phyloP scores from a whole-genome alignment of 2,113 vertebrate species.

The Mobula hypostoma region DNA sequence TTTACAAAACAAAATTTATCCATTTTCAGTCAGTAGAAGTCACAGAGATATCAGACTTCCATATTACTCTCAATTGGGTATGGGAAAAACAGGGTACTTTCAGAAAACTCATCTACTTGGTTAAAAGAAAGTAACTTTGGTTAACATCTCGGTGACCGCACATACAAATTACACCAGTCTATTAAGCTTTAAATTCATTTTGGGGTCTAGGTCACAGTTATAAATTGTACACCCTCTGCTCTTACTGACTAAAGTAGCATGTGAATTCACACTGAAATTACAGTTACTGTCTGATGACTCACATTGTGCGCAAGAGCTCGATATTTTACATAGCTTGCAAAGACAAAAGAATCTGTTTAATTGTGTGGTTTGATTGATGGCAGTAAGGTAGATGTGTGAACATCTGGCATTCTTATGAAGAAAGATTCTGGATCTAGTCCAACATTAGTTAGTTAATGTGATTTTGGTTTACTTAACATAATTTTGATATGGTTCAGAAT shows the following conservation, averaged over 20 bases:
- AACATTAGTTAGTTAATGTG: not conserved
- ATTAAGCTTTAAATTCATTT: not conserved
- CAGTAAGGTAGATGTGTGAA: not conserved
- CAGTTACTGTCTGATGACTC: not conserved
- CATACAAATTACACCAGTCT: not conserved
- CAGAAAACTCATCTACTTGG: not conserved
- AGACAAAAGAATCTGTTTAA: not conserved
- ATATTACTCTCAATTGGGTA: not conserved
- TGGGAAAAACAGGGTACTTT: not conserved
- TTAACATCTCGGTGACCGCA: not conserved
- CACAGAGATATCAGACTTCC: not conserved
- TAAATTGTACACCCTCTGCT: not conserved
- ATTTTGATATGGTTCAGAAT: not conserved
- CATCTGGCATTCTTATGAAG: not conserved
- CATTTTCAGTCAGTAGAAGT: not conserved
- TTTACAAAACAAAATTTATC: not conserved
- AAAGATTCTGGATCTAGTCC: not conserved
- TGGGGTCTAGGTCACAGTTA: not conserved
- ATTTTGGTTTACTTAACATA: no score
- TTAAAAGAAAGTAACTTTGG: not conserved
- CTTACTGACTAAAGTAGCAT: not conserved
- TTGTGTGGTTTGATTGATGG: not conserved
- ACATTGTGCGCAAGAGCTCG: not conserved
- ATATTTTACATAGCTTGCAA: not conserved
- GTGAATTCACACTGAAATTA: conserved; percentile 18